Base-by-base conservation (phyloP, 1,140 invertebrate species). In the Spodoptera frugiperda region DNA sequence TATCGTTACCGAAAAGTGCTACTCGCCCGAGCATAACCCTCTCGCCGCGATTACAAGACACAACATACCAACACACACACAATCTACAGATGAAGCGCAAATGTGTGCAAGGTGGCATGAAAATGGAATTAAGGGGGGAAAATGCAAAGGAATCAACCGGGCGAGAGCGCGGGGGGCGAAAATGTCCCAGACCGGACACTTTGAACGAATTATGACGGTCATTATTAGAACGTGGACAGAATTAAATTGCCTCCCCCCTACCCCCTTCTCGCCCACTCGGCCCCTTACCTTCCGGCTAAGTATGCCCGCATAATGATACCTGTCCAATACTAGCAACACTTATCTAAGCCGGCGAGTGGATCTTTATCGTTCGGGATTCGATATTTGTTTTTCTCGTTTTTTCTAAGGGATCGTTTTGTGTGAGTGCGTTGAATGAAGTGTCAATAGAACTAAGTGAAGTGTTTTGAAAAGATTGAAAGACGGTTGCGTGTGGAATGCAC, bases 171-270 rank as follows among this genome's bases (percentile, higher is more conserved):
- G 84, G 86, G n/a, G 86, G 89, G 89, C 82, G 82, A 89, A 88
- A 91, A 87, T 88, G 89, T 91, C 91, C 91, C 91, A 86, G 91
- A 92, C 93, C 94, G 94, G 94, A 94, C 94, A 94, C 93, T 94
- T 94, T 94, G 93, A 94, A 94, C 94, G 93, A 94, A 94, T 94
- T 94, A 94, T 94, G 94, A 94, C 91, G 92, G 94, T 94, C 93
- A 94, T 94, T 94, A 94, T 94, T 94, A 94, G 93, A 93, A 94
- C 94, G 93, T 94, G 93, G 93, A 94, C 93, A 93, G 93, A 94
- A 94, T 94, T 94, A 94, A 94, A 94, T 94, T 94, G 94, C 92
- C 91, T 89, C 91, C 90, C 83, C 80, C 71, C 76, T 12, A 39
- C 57, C 39, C 78, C 73, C 78, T 59, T 46, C 15, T 33, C 73